A percentile compares a stretch with the other conserved stretches of the same genome.
Evolutionary conservation across 2,113 vertebrate genomes (phyloP).

Genomic region (Thryonomys swinderianus): DNA sequence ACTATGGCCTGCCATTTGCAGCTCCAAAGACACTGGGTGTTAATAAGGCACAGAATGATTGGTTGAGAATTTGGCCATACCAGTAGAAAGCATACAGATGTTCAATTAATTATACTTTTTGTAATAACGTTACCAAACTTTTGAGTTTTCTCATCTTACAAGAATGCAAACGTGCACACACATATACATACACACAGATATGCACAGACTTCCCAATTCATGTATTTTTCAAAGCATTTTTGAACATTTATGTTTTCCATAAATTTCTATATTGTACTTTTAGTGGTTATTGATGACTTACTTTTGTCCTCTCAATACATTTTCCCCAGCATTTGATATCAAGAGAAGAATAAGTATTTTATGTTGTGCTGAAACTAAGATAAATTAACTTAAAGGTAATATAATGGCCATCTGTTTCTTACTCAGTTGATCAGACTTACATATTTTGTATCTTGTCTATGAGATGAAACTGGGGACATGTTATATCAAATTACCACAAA

Average conservation of each 20-base stretch:
- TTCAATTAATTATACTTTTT: conserved; percentile 35
- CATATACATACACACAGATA: background rate
- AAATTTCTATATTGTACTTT: background rate
- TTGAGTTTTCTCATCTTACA: background rate
- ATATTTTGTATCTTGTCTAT: background rate
- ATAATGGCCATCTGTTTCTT: background rate
- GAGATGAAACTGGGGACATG: rapidly evolving
- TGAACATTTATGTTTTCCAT: background rate
- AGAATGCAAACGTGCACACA: background rate
- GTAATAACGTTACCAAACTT: background rate
- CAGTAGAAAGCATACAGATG: background rate
- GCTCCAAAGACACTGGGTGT: background rate
- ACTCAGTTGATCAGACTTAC: background rate
- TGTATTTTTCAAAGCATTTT: background rate
- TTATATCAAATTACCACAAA: background rate
- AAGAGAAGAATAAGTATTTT: conserved; percentile 21
- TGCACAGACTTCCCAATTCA: background rate
- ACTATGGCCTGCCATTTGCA: background rate
- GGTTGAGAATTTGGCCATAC: background rate
- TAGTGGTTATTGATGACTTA: background rate
- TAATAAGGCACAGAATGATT: conserved; percentile 52
- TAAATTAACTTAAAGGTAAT: background rate
- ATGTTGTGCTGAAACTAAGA: conserved; percentile 40
- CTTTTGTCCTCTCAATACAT: background rate
- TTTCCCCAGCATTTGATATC: conserved; percentile 32